Percentiles rank a stretch among this genome's conserved stretches.
phyloP scores from a whole-genome alignment of 2,888 invertebrate species.

The Tetheella fluctuosa region DNA sequence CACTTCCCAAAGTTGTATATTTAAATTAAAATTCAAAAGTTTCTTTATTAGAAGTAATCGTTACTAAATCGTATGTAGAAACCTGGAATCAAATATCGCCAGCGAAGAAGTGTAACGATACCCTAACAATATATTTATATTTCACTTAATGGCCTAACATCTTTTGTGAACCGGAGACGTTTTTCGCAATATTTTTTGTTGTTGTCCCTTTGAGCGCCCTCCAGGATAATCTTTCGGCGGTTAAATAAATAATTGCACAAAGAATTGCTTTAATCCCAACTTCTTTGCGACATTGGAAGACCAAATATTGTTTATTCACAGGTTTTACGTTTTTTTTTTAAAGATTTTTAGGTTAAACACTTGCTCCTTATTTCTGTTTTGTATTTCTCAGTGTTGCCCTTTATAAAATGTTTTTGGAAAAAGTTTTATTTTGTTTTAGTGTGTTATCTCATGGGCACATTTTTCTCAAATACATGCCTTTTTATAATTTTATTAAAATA shows the following conservation, averaged over 20 bases:
- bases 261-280: background rate
- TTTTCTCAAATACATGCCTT: too few species aligned
- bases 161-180: slow-evolving; percentile 4
- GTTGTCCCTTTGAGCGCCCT: slow-evolving; percentile 7
- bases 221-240: slow-evolving; percentile 7
- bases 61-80: too few species aligned
- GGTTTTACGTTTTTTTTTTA: background rate
- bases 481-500: too few species aligned
- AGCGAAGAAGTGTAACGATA: background rate
- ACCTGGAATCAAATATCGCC: background rate
- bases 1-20: too few species aligned
- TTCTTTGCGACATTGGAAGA: background rate
- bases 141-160: slow-evolving; percentile 8
- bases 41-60: too few species aligned
- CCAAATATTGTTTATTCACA: background rate
- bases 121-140: slow-evolving; percentile 11
- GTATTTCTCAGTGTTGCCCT: background rate
- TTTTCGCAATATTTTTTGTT: background rate
- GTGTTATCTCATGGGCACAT: too few species aligned
- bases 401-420: too few species aligned
- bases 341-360: background rate
- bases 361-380: background rate
- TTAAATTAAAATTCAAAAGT: too few species aligned
- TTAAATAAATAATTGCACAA: slow-evolving; percentile 12
- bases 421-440: too few species aligned